Percentiles rank a stretch among this genome's conserved stretches.
Conservation (phyloP, 2,113 vertebrate genomes). For the Istiophorus platypterus region DNA sequence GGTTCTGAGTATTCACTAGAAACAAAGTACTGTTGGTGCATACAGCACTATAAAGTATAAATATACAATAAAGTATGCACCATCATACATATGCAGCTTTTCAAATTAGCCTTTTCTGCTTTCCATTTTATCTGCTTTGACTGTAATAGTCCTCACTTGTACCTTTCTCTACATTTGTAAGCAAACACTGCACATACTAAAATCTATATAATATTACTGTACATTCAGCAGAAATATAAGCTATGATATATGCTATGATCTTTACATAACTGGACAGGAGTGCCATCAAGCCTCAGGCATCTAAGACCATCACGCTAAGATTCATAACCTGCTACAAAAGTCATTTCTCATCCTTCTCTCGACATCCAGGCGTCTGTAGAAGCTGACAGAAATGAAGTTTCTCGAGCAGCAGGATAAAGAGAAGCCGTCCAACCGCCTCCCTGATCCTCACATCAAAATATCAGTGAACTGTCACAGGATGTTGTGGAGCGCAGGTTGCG, state of each 20-base stretch:
- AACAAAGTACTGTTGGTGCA: too few relatives aligned
- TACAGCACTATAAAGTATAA: too few relatives aligned
- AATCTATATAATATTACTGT: too few relatives aligned
- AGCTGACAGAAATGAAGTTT: not conserved
- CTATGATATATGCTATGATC: not conserved
- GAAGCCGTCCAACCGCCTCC: constrained; percentile 14
- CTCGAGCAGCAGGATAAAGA: constrained; percentile 28
- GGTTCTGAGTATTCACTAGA: not conserved
- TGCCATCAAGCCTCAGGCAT: not conserved
- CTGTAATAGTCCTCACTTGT: not conserved
- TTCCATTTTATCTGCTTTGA: not conserved
- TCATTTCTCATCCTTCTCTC: not conserved
- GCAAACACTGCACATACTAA: too few relatives aligned
- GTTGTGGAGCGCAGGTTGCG: constrained; percentile 13
- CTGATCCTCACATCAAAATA: constrained; percentile 60
- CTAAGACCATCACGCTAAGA: not conserved
- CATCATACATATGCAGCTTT: not conserved
- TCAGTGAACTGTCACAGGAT: constrained; percentile 36
- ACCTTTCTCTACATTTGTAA: too few relatives aligned
- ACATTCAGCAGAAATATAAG: not conserved
- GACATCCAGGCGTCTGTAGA: constrained; percentile 4
- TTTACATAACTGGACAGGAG: not conserved
- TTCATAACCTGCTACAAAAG: not conserved
- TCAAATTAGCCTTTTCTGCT: not conserved
- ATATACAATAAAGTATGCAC: too few relatives aligned